Percentiles rank a stretch among this genome's conserved stretches.
phyloP scores from a whole-genome alignment of 2,797 vertebrate genomes.

The Pseudochaenichthys georgianus region DNA sequence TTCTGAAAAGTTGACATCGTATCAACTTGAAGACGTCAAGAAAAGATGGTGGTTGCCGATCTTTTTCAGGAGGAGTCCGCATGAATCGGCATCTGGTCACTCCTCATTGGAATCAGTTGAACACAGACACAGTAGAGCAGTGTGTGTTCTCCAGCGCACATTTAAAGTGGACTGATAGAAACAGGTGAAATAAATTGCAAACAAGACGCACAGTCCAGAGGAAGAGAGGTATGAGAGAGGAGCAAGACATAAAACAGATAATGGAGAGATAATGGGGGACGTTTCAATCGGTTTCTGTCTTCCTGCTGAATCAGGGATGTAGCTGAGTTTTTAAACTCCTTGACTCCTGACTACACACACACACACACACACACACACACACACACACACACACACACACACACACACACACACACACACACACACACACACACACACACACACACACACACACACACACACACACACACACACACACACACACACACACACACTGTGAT shows the following conservation, averaged over 20 bases:
- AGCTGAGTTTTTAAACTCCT: slow-evolving; percentile 50
- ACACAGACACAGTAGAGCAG: too few relatives aligned
- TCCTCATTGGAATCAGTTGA: too few relatives aligned
- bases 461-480: slow-evolving; percentile 8
- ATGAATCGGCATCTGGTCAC: too few relatives aligned
- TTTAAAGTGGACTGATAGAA: slow-evolving; percentile 2
- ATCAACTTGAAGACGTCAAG: too few relatives aligned
- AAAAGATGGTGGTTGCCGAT: too few relatives aligned
- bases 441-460: slow-evolving; percentile 22
- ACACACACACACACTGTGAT: slow-evolving; percentile 3
- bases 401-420: not conserved
- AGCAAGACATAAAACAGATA: not conserved
- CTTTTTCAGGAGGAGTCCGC: too few relatives aligned
- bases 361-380: slow-evolving; percentile 1
- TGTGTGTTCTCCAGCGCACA: too few relatives aligned
- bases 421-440: not conserved
- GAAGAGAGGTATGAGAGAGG: not conserved
- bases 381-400: slow-evolving; percentile 15
- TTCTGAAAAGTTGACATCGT: too few relatives aligned
- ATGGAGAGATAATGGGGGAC: not conserved
- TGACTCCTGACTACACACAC: slow-evolving; percentile 31
- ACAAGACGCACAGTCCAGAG: slow-evolving; percentile 7
- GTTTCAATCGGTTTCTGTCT: slow-evolving; percentile 33
- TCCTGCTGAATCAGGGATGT: slow-evolving; percentile 63
- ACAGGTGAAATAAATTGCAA: slow-evolving; percentile 5